Evolutionary conservation across 2,888 invertebrate genomes (phyloP), one percentile per base, ranked within the genome.

Genomic region (Meiosimyza decipiens): DNA sequence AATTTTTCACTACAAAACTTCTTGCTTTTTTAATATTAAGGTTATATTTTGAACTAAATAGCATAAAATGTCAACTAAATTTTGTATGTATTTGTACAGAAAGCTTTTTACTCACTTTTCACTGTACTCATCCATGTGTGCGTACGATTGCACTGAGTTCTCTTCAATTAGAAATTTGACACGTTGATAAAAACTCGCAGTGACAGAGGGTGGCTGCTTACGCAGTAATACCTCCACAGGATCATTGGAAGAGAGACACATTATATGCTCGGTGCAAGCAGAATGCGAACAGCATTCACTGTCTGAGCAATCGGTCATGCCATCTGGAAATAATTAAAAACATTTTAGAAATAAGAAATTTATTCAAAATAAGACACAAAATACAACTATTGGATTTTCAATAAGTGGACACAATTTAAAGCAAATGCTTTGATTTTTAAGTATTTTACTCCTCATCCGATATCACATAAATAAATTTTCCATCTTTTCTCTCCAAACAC

Each of bases 141-240:
- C 97, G 89, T 99, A 99, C 84, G 96, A 97, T 89, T 99, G 99
- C 74, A 99, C 98, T 77, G 97, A 97, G 88, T 98, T 97, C 88
- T 98, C 97, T 89, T 99, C 98, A 78, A 99, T 96, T 80, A 99
- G 92, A 89, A 99, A 99, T 87, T 96, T 95, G 88, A 98, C 97
- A 72, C 98, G 91, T 86, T 99, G 97, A 87, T 97, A 97, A 90
- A 99, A 99, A 50, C 97, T 97, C 4, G 98, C 97, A 33, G 98
- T 98, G 80, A 97, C 96, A 57, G 96, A 95, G 3, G 98, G 97
- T 1, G 98, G 97, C 83, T 98, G 97, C 88, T 98, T 98, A 70
- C 98, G 91, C 9, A 98, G 91, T 50, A 99, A 90, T 16, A 99
- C 98, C 87, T 98, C 98, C 18, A 96, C 95, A 0, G 99, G 99